Conservation (phyloP, 2,113 vertebrate genomes). For the Hemiscyllium ocellatum region DNA sequence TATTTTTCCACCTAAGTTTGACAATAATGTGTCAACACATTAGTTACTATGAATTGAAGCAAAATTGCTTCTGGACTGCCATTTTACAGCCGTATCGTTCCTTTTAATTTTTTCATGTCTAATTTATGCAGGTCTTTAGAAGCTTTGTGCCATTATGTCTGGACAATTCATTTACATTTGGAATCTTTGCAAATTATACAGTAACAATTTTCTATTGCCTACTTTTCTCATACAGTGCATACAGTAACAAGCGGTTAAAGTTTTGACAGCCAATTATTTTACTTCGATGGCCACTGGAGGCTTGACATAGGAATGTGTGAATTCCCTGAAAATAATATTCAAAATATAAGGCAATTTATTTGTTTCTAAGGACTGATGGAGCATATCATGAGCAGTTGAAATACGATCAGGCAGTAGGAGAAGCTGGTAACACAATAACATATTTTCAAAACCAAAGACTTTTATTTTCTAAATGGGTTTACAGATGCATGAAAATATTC, state of each 20-base stretch:
- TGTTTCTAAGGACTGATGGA: slow-evolving; percentile 33
- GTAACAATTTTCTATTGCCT: slow-evolving; percentile 32
- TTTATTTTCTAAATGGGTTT: slow-evolving; percentile 30
- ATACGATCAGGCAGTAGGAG: not conserved
- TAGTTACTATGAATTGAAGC: slow-evolving; percentile 2
- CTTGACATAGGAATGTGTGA: slow-evolving; percentile 30
- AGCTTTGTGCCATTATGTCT: slow-evolving; percentile 15
- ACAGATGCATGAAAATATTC: not conserved
- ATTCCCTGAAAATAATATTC: slow-evolving; percentile 37
- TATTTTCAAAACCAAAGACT: slow-evolving; percentile 16
- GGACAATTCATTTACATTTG: slow-evolving; percentile 34
- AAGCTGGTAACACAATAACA: not conserved
- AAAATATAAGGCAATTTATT: slow-evolving; percentile 36
- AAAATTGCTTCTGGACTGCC: not conserved
- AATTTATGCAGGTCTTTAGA: slow-evolving; percentile 26
- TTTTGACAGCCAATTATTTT: slow-evolving; percentile 38
- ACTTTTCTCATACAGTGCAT: slow-evolving; percentile 14
- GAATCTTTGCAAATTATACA: slow-evolving; percentile 37
- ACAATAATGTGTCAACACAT: slow-evolving; percentile 24
- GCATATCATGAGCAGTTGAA: slow-evolving; percentile 7
- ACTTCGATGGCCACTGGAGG: slow-evolving; percentile 36
- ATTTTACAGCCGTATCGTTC: not conserved
- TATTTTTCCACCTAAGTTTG: slow-evolving; percentile 34
- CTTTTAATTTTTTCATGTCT: slow-evolving; percentile 3
- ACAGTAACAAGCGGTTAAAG: slow-evolving; percentile 34